Evolutionary conservation across 2,888 invertebrate species (phyloP), one percentile per base, ranked within the genome.

Genomic region (Entomobrya proxima): DNA sequence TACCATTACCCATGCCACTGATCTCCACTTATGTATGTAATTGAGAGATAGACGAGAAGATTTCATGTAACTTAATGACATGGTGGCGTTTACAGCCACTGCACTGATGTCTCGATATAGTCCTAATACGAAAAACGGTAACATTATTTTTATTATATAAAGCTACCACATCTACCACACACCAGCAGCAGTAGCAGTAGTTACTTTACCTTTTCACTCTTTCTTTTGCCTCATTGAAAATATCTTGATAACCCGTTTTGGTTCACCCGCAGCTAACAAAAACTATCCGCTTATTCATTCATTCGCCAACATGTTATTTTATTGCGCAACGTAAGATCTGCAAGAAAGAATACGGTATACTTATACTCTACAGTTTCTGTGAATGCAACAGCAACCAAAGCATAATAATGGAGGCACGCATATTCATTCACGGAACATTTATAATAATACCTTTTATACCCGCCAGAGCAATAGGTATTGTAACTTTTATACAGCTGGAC

Each of bases 31-130:
- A 79, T 79, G 79, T 52, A 67, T 79, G 79, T 79, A 79, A 79
- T 79, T 79, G 79, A 79, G 79, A 79, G 79, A 69, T 79, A 79
- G 69, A 79, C 79, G 79, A 79, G 79, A 37, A 79, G 79, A 69
- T 79, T 79, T 79, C 69, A 79, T 50, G 79, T 79, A 79, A 79
- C 69, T 79, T 79, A 79, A 79, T 79, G 79, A 79, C 79, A 79
- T 79, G 69, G 24, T 79, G 52, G 52, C 55, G 40, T 58, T 76
- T 76, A 75, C 52, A 35, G 32, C 44, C 9, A 15, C 44, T 44
- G n/a, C 52, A 52, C 52, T 52, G 52, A 21, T 52, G 52, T 24
- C 4, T 21, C 2, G 18, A 52, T 15, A 52, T 6, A 52, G 21
- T n/a, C n/a, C n/a, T n/a, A n/a, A n/a, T n/a, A n/a, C n/a, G n/a